Conservation (phyloP, 1,140 invertebrate genomes). For the Macrotrachela quadricornifera region DNA sequence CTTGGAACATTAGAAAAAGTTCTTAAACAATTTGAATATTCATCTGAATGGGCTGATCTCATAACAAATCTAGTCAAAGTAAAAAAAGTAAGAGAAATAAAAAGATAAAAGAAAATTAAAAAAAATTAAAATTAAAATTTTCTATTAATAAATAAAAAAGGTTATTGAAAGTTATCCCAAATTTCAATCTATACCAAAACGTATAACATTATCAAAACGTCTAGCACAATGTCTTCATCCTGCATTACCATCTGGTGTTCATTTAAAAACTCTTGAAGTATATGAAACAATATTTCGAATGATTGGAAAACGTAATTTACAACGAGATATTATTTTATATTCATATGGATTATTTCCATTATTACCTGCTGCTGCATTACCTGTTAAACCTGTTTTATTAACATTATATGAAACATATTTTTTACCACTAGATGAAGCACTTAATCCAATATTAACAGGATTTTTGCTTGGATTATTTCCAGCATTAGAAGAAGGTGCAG, state of each 20-base stretch:
- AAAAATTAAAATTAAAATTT: too few relatives aligned
- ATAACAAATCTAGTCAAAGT: slow-evolving; percentile 74
- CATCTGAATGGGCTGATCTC: slow-evolving; percentile 81
- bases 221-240: slow-evolving; percentile 86
- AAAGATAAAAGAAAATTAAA: too few relatives aligned
- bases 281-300: slow-evolving; percentile 79
- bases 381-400: slow-evolving; percentile 50
- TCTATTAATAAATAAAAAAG: too few relatives aligned
- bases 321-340: slow-evolving; percentile 66
- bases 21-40: slow-evolving; percentile 72
- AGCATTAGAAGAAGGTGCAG: slow-evolving; percentile 69
- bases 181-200: slow-evolving; percentile 64
- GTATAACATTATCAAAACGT: slow-evolving; percentile 71
- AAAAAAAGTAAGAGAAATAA: slow-evolving; percentile 44
- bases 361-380: slow-evolving; percentile 68
- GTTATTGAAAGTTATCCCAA: slow-evolving; percentile 42
- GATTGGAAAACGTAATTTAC: slow-evolving; percentile 57
- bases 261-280: slow-evolving; percentile 73
- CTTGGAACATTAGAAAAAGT: slow-evolving; percentile 63
- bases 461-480: slow-evolving; percentile 61
- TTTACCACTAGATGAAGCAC: slow-evolving; percentile 52
- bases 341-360: slow-evolving; percentile 63
- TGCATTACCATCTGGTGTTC: slow-evolving; percentile 61
- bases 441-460: slow-evolving; percentile 62
- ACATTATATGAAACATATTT: slow-evolving; percentile 78